Percentiles rank a stretch among this genome's conserved stretches.
phyloP scores from a whole-genome alignment of 1,140 invertebrate species.

The Drosophila tropicalis region DNA sequence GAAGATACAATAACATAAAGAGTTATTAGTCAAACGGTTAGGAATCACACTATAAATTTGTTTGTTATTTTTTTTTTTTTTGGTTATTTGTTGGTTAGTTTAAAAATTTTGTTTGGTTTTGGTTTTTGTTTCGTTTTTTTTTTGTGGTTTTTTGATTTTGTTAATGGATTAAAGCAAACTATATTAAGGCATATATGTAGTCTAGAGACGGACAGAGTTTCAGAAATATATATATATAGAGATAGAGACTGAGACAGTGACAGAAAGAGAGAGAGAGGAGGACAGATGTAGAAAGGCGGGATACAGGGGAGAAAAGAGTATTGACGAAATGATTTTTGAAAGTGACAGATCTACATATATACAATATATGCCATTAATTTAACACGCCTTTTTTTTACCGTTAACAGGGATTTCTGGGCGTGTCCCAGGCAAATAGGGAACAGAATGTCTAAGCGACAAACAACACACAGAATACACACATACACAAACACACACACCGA shows the following conservation, averaged over 20 bases:
- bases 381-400: background rate
- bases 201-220: slow-evolving; percentile 19
- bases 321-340: too few species aligned
- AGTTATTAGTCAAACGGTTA: slow-evolving; percentile 77
- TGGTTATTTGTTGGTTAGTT: slow-evolving; percentile 8
- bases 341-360: background rate
- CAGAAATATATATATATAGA: slow-evolving; percentile 5
- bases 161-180: slow-evolving; percentile 6
- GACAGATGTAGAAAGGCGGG: slow-evolving; percentile 13
- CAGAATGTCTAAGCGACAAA: background rate
- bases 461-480: background rate
- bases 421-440: background rate
- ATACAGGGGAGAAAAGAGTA: background rate
- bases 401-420: background rate
- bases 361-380: background rate
- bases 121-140: slow-evolving; percentile 19
- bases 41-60: slow-evolving; percentile 59
- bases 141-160: slow-evolving; percentile 1
- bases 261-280: background rate
- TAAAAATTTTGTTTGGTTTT: slow-evolving; percentile 48
- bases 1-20: slow-evolving; percentile 81
- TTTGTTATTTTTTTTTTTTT: slow-evolving; percentile 53
- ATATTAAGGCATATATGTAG: slow-evolving; percentile 20
- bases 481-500: background rate
- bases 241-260: slow-evolving; percentile 18